These are phyloP conservation scores for Ashinkailepas kermadecensis DNA, from an alignment of 2,888 invertebrate species.

Conservation along the genomic window DNA sequence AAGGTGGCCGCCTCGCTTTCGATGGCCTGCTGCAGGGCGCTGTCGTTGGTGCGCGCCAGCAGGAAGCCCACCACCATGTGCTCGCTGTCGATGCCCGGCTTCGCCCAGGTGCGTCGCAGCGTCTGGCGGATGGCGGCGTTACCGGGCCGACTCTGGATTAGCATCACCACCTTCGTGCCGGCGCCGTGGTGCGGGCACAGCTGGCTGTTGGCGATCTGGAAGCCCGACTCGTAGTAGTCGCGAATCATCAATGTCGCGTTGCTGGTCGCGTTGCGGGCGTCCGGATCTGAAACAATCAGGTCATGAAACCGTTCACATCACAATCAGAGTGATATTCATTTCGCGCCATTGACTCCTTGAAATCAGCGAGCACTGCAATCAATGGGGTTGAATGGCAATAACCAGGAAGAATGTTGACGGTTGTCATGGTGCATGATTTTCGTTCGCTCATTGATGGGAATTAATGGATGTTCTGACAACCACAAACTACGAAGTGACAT, in stretches of 20 bases:
- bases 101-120: conserved; percentile 17
- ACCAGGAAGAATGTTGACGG: too few relatives aligned
- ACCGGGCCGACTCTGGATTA: conserved; percentile 10
- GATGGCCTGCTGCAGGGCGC: neutral
- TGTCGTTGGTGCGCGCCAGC: neutral
- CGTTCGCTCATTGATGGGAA: too few relatives aligned
- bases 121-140: neutral
- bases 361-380: too few relatives aligned
- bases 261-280: neutral
- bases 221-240: conserved; percentile 12
- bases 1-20: neutral
- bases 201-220: neutral
- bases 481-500: too few relatives aligned
- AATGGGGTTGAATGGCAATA: too few relatives aligned
- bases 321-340: too few relatives aligned
- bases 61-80: conserved; percentile 16
- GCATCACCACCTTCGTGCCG: neutral
- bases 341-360: too few relatives aligned
- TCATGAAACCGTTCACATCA: too few relatives aligned
- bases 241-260: neutral
- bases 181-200: conserved; percentile 2
- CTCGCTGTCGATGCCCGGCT: neutral
- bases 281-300: neutral
- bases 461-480: too few relatives aligned
- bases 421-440: too few relatives aligned